Conservation (phyloP, 2,888 invertebrate genomes). For the Dioctria rufipes region DNA sequence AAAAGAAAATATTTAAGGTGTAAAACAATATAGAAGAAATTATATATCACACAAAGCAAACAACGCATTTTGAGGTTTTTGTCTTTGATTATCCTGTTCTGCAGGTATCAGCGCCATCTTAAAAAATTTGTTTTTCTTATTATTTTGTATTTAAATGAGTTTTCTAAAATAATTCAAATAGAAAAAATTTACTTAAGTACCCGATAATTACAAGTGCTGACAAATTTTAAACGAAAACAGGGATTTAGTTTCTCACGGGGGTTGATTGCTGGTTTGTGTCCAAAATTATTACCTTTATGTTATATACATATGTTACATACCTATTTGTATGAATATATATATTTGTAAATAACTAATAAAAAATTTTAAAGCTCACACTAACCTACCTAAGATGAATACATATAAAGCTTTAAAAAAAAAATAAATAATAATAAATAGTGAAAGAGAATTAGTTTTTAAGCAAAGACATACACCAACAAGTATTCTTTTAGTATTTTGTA, state of each 20-base stretch:
- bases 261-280: neutral
- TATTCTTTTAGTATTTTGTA: no score
- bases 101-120: constrained; percentile 53
- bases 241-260: neutral
- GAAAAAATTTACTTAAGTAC: no score
- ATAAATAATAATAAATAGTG: no score
- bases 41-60: constrained; percentile 3
- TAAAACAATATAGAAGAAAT: constrained; percentile 1
- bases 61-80: constrained; percentile 49
- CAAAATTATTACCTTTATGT: neutral
- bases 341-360: no score
- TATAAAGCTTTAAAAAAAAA: no score
- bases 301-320: neutral
- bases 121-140: constrained; percentile 38
- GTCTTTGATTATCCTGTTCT: constrained; percentile 47
- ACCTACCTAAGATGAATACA: no score
- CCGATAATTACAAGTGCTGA: neutral
- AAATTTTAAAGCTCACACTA: no score
- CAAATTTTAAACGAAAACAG: neutral
- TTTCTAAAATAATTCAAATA: constrained; percentile 1
- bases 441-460: no score
- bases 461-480: no score
- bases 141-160: neutral
- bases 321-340: no score
- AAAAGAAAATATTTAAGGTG: constrained; percentile 1